phyloP scores from a whole-genome alignment of 2,888 invertebrate species.

The Tenthredo scrophulariae region DNA sequence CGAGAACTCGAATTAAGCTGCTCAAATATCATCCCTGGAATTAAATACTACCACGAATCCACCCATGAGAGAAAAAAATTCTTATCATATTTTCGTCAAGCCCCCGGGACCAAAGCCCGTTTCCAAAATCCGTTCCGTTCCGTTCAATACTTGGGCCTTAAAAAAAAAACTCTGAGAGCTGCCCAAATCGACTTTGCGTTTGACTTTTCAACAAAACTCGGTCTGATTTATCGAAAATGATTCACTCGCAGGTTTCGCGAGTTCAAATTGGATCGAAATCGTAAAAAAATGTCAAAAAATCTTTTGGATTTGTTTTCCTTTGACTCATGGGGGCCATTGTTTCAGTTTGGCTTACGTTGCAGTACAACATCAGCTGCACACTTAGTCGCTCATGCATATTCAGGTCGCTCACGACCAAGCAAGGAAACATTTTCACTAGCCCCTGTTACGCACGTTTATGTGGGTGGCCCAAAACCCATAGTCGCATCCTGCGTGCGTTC shows the following conservation, averaged over 20 bases:
- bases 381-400: conserved; percentile 24
- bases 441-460: not conserved
- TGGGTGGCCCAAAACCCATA: not conserved
- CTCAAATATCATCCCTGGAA: not conserved
- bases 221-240: not conserved
- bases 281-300: not conserved
- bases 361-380: conserved; percentile 20
- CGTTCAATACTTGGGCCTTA: not conserved
- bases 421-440: conserved; percentile 7
- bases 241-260: not conserved
- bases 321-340: not conserved
- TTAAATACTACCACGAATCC: not conserved
- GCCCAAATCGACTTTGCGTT: too few species aligned
- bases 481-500: conserved; percentile 6
- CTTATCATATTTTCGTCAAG: not conserved
- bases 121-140: not conserved
- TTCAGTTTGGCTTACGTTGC: conserved; percentile 33
- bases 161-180: not conserved
- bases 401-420: not conserved
- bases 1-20: not conserved
- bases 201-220: not conserved
- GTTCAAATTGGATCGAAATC: not conserved
- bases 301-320: not conserved
- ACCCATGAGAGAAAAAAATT: not conserved
- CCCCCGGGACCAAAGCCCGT: not conserved